Evolutionary conservation across 2,113 vertebrate genomes (phyloP), one percentile per base, ranked within the genome.

Genomic region (Leptosomus discolor): DNA sequence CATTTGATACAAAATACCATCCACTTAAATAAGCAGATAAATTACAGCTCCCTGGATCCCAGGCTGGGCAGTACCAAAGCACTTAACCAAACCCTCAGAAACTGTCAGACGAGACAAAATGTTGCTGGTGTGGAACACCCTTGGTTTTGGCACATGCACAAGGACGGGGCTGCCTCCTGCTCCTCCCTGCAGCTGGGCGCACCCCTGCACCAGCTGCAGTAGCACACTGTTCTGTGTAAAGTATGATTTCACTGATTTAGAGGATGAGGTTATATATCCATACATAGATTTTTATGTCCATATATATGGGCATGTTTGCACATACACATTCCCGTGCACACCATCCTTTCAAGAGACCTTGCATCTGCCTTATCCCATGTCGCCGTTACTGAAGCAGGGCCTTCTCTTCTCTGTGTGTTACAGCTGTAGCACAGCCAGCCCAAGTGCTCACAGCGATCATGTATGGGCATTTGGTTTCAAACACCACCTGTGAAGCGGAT

Each of bases 381-480:
- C 46, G 54, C 21, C 5, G 0, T 3, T 78, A 57, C 39, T n/a
- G 26, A 39, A 67, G 46, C 15, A 60, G n/a, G 11, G 12, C 9
- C 43, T 67, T 58, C 39, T 48, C 36, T 23, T 75, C 48, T 37
- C 36, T 1, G 0, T 48, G 23, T 53, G 30, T 37, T 53, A 73
- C 53, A 71, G 56, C 32, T 63, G 26, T 17, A 15, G 11, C 37
- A 53, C 32, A 65, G 29, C 18, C 57, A 73, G 39, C 30, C 41
- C 1, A 0, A 53, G 1, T 2, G 17, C 29, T 69, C 45, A 23
- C 15, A 36, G 43, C 0, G 0, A 22, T 6, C 8, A 4, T 4
- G 3, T 46, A 26, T 39, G 39, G 48, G 34, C 22, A 34, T 73
- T 64, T 61, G 27, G 11, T 92, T 77, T 83, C 58, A 81, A 91